Evolutionary conservation across 2,888 invertebrate genomes (phyloP).

Genomic region (Acronicta psi): DNA sequence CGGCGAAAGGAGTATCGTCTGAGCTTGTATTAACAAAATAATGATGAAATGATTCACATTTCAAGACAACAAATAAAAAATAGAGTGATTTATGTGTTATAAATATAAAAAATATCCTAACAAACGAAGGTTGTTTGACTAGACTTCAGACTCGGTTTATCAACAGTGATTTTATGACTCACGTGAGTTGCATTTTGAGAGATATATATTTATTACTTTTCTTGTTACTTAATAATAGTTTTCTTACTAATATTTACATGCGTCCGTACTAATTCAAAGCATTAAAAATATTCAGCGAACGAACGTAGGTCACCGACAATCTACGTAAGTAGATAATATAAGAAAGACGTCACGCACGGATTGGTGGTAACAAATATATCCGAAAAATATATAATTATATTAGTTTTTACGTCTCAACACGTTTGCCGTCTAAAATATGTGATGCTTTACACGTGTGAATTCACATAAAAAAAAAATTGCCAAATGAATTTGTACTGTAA

Average conservation of each 20-base stretch:
- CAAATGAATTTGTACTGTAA: slow-evolving; percentile 4
- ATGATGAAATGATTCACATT: slow-evolving; percentile 10
- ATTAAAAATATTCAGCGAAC: background rate
- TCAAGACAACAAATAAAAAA: slow-evolving; percentile 8
- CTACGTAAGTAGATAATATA: slow-evolving; percentile 4
- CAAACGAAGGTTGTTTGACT: background rate
- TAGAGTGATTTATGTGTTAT: slow-evolving; percentile 19
- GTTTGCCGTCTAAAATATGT: slow-evolving; percentile 3
- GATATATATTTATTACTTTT: slow-evolving; percentile 1
- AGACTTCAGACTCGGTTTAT: slow-evolving; percentile 4
- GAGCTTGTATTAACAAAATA: slow-evolving; percentile 22
- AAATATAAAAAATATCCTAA: slow-evolving; percentile 16
- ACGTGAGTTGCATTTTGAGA: background rate
- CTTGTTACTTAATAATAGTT: slow-evolving; percentile 1
- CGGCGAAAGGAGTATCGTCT: slow-evolving; percentile 10
- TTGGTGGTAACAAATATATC: background rate
- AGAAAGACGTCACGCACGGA: slow-evolving; percentile 10
- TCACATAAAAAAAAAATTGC: background rate
- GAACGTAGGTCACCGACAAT: slow-evolving; percentile 1
- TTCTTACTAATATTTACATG: too few relatives aligned
- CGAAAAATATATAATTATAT: slow-evolving; percentile 4
- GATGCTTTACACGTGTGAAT: slow-evolving; percentile 10
- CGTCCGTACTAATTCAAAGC: background rate
- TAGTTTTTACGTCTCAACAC: slow-evolving; percentile 4
- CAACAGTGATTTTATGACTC: background rate